These are phyloP conservation scores for Nothobranchius furzeri DNA, from an alignment of 2,113 vertebrate genomes.

Conservation along the genomic window DNA sequence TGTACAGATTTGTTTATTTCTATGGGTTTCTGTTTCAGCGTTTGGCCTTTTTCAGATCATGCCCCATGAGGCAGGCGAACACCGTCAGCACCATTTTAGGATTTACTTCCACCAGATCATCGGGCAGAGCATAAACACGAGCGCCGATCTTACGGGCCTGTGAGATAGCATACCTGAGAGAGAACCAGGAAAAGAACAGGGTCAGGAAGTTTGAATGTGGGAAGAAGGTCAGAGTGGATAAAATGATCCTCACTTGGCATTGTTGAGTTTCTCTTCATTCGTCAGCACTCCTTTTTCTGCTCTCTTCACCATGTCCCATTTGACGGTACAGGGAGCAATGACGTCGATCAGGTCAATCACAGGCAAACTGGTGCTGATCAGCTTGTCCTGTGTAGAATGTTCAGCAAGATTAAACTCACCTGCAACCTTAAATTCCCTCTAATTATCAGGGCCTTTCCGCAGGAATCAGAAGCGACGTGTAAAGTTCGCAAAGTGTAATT, in stretches of 20 bases:
- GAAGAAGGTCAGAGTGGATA: not conserved
- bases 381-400: slow-evolving; percentile 82
- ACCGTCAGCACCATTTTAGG: slow-evolving; percentile 99
- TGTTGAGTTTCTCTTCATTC: slow-evolving; percentile 85
- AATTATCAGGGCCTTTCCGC: no score
- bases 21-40: slow-evolving; percentile 37
- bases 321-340: slow-evolving; percentile 88
- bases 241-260: slow-evolving; percentile 64
- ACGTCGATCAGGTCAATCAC: slow-evolving; percentile 95
- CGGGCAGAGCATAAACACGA: slow-evolving; percentile 92
- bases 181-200: not conserved
- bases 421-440: not conserved
- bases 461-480: no score
- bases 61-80: slow-evolving; percentile 96
- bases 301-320: slow-evolving; percentile 88
- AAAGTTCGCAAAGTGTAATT: no score
- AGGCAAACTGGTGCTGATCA: slow-evolving; percentile 93
- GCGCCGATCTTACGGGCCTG: slow-evolving; percentile 95
- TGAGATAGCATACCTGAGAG: slow-evolving; percentile 91
- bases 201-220: not conserved
- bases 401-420: not conserved
- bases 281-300: slow-evolving; percentile 78
- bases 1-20: not conserved
- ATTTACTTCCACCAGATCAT: slow-evolving; percentile 91
- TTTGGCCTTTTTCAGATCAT: slow-evolving; percentile 83